Conservation (phyloP, 2,797 vertebrate genomes). For the Danio albolineatus region DNA sequence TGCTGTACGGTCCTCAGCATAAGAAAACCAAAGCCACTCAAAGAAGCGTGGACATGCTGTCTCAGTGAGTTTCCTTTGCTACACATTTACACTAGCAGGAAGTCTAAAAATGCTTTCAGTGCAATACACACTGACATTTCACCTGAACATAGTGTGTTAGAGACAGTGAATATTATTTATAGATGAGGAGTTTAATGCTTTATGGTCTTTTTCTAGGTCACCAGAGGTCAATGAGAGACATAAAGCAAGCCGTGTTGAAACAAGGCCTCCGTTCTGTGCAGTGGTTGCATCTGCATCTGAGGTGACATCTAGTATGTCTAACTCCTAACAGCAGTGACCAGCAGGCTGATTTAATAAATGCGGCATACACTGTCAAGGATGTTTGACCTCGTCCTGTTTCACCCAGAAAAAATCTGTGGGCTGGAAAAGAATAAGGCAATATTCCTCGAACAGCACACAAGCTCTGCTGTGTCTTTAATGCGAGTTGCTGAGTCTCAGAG, state of each 20-base stretch:
- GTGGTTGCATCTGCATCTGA: conserved; percentile 48
- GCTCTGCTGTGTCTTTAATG: not conserved
- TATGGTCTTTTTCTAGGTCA: conserved; percentile 65
- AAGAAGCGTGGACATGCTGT: conserved; percentile 75
- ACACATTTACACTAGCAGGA: not conserved
- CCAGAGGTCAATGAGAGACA: conserved; percentile 66
- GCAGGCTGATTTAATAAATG: conserved; percentile 10
- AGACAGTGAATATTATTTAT: not conserved
- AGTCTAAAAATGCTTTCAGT: not conserved
- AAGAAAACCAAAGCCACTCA: conserved; percentile 76
- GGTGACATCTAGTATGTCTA: conserved; percentile 51
- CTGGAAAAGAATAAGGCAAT: conserved; percentile 34
- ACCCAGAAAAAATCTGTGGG: conserved; percentile 29
- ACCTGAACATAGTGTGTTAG: not conserved
- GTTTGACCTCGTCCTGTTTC: conserved; percentile 25
- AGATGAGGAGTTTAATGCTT: conserved; percentile 12
- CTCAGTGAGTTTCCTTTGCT: conserved; percentile 70
- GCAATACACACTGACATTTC: conserved; percentile 13
- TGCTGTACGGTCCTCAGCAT: conserved; percentile 74
- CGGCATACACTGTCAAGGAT: not conserved
- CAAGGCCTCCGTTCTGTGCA: conserved; percentile 58
- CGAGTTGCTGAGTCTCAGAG: not conserved
- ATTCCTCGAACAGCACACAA: conserved; percentile 37
- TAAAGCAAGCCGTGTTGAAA: conserved; percentile 60
- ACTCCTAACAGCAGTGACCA: conserved; percentile 54